Evolutionary conservation across 2,888 invertebrate species (phyloP), one percentile per base, ranked within the genome.

Genomic region (Mythimna vitellina): DNA sequence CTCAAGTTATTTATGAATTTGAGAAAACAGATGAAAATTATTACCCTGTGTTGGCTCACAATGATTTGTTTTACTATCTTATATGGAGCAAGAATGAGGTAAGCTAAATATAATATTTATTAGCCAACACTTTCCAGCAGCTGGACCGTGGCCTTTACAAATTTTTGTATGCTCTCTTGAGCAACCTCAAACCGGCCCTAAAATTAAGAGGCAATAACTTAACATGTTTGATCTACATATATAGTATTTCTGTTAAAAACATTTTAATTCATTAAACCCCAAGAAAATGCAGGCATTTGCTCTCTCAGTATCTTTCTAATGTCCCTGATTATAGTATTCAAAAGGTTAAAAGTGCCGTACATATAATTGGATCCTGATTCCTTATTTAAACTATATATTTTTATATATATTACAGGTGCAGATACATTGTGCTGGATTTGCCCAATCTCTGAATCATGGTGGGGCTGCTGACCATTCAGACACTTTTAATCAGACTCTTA

Each of bases 11-110:
- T 22, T 89, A 83, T 87, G 88, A 90, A 70, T 94, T 94, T 89
- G 88, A 91, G 69, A 85, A 89, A 65, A 78, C 68, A 58, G 86
- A 82, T 22, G 82, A 64, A 53, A 86, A 88, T 73, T 93, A 91
- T 80, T 89, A 90, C 77, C 94, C 94, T 51, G 78, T 96, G 20
- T 80, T 83, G 57, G 84, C 88, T 22, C 70, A 90, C 63, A 89
- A 93, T 72, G 89, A 92, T 84, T 78, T 81, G 42, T 92, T 96
- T 61, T 96, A 94, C 76, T 96, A 92, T 79, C 68, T 95, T 46
- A 60, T 89, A 65, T 91, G 91, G 89, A 85, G 83, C 78, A 86
- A 88, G 42, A 82, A 88, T 17, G 90, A 93, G 92, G 95, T 95
- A 89, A 88, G 76, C 20, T 14, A n/a, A n/a, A n/a, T n/a, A 60